These are phyloP conservation scores for Gallinago stenura DNA, from an alignment of 2,797 vertebrate genomes.

Conservation along the genomic window DNA sequence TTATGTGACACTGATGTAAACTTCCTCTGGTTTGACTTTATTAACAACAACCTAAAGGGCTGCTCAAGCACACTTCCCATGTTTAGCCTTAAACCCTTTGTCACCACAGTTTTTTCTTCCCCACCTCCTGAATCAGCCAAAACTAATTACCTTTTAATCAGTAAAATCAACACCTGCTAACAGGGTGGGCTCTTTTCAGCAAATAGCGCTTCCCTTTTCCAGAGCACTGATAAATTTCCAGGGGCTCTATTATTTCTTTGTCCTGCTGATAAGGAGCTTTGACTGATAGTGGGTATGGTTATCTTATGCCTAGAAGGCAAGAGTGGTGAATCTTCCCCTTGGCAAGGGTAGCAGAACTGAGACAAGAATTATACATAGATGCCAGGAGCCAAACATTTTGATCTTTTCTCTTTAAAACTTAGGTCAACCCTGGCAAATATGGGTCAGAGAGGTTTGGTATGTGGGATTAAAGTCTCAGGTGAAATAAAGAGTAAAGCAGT, in stretches of 20 bases:
- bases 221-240: not conserved
- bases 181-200: conserved; percentile 66
- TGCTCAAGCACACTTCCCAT: not conserved
- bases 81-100: conserved; percentile 28
- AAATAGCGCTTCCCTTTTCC: conserved; percentile 26
- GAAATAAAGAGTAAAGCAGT: not conserved
- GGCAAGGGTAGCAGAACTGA: not conserved
- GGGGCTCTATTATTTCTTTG: conserved; percentile 33
- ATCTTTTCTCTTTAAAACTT: conserved; percentile 2
- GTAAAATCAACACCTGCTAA: conserved; percentile 71
- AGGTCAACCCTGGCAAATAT: not conserved
- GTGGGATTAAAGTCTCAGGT: not conserved
- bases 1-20: not conserved
- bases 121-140: conserved; percentile 7
- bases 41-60: not conserved
- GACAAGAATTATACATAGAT: not conserved
- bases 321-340: conserved; percentile 33
- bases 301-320: not conserved
- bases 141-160: conserved; percentile 64
- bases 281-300: conserved; percentile 28
- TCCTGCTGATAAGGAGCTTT: conserved; percentile 42
- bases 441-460: not conserved
- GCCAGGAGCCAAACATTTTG: not conserved
- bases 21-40: not conserved
- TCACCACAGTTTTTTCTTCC: not conserved